phyloP scores from a whole-genome alignment of 2,797 vertebrate genomes.

The Clamator glandarius region DNA sequence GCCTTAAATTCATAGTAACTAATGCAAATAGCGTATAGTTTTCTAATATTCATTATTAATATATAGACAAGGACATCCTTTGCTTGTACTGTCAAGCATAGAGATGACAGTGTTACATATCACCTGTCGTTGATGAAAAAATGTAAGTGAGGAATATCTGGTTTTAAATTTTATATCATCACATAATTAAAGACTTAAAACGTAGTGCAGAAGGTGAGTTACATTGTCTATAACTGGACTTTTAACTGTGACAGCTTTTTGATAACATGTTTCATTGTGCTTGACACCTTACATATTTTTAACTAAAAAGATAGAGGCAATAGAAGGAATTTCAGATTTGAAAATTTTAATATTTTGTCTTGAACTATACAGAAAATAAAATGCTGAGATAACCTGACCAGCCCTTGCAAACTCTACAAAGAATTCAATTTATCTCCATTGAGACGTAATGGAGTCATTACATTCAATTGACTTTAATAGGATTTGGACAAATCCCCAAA shows the following conservation, averaged over 20 bases:
- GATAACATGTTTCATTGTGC: background rate
- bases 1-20: constrained; percentile 12
- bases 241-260: background rate
- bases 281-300: background rate
- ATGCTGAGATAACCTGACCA: background rate
- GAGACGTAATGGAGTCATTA: background rate
- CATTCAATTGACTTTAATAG: background rate
- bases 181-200: background rate
- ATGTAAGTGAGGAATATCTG: background rate
- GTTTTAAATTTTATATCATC: background rate
- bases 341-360: background rate
- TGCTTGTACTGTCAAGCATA: background rate
- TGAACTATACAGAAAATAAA: background rate
- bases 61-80: background rate
- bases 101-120: background rate
- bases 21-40: background rate
- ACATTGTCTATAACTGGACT: background rate
- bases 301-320: background rate
- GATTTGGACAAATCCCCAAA: background rate
- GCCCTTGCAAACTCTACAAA: background rate
- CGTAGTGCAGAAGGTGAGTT: background rate
- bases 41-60: background rate
- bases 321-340: background rate
- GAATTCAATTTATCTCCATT: background rate
- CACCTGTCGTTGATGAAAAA: background rate